phyloP scores from a whole-genome alignment of 2,888 invertebrate species.

The Lutraria lutraria region DNA sequence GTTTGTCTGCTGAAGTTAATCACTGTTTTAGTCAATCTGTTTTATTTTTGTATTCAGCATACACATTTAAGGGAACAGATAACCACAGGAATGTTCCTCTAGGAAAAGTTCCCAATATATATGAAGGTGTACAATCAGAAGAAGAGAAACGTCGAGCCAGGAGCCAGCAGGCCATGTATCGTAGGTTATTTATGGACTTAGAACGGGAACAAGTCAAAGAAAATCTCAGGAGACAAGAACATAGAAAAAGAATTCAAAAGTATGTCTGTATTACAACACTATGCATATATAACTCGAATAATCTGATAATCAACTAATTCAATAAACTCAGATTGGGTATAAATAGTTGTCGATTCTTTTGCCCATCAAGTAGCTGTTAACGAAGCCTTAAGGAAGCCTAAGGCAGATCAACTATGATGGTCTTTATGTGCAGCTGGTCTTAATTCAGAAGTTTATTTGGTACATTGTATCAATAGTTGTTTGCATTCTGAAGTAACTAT shows the following conservation, averaged over 20 bases:
- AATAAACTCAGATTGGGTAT: too few relatives aligned
- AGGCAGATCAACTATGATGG: too few relatives aligned
- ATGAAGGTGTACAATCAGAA: constrained; percentile 78
- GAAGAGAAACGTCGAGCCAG: constrained; percentile 78
- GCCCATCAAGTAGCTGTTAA: too few relatives aligned
- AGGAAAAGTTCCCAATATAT: constrained; percentile 75
- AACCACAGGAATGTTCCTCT: constrained; percentile 56
- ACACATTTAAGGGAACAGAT: constrained; percentile 65
- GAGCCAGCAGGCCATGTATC: constrained; percentile 83
- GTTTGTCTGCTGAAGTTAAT: neutral
- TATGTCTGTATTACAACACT: constrained; percentile 42
- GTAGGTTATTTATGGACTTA: constrained; percentile 85
- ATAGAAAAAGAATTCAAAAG: constrained; percentile 79
- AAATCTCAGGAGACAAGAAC: constrained; percentile 81
- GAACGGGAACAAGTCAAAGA: constrained; percentile 86
- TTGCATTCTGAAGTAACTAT: too few relatives aligned
- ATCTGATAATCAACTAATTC: too few relatives aligned
- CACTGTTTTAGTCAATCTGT: neutral
- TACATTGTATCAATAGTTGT: too few relatives aligned
- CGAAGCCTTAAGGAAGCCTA: too few relatives aligned
- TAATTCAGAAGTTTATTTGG: too few relatives aligned
- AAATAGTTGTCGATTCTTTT: too few relatives aligned
- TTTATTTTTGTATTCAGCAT: constrained; percentile 38
- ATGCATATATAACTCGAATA: too few relatives aligned
- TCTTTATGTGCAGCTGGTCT: too few relatives aligned